A percentile compares a stretch with the other conserved stretches of the same genome.
Evolutionary conservation across 2,113 vertebrate species (phyloP).

Genomic region (Macaca mulatta): DNA sequence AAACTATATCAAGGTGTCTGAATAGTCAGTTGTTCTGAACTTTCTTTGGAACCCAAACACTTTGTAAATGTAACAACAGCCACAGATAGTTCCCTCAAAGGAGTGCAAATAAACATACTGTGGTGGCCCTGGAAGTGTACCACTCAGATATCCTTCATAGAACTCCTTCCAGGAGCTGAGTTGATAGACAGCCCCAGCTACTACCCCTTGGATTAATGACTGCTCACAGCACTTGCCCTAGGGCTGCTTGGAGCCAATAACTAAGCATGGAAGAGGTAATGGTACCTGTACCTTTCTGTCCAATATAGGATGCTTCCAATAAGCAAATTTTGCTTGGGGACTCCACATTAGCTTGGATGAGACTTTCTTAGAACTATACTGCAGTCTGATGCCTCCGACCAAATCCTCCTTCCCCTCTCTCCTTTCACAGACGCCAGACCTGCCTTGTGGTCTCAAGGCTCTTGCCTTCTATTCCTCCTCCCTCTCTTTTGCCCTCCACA

Average conservation of each 20-base stretch:
- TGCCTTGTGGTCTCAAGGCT: neutral
- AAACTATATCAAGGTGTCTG: neutral
- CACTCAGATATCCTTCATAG: neutral
- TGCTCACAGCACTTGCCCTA: neutral
- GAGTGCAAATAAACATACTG: neutral
- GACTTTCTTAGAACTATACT: neutral
- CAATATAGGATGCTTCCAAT: neutral
- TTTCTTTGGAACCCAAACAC: neutral
- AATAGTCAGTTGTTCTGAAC: neutral
- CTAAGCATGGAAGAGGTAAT: neutral
- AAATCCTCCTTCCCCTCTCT: neutral
- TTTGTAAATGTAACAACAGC: neutral
- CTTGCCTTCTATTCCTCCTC: neutral
- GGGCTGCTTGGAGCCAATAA: neutral
- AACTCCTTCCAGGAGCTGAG: neutral
- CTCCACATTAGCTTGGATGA: neutral
- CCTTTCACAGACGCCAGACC: neutral
- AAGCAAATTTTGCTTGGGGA: neutral
- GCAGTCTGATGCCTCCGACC: neutral
- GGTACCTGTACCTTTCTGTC: neutral
- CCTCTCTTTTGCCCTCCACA: neutral
- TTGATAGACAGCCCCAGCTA: neutral
- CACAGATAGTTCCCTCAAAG: neutral
- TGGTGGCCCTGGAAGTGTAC: neutral
- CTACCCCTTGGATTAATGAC: neutral